Evolutionary conservation across 2,888 invertebrate species (phyloP), one percentile per base, ranked within the genome.

Genomic region (Electrophaes corylata): DNA sequence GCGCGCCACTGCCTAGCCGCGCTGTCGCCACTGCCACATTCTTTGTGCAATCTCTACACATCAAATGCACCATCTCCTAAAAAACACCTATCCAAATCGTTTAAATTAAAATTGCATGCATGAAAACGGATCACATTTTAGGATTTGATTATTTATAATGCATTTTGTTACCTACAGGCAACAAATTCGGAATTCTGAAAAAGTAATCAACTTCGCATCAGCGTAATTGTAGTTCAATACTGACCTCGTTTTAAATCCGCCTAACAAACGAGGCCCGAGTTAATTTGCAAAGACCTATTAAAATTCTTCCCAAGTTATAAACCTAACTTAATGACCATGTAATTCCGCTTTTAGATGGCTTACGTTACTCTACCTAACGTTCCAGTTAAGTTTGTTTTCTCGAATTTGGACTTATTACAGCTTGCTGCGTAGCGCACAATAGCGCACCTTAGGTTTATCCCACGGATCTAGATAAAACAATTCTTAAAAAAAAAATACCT

Each of bases 11-110:
- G n/a, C n/a, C n/a, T n/a, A n/a, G n/a, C n/a, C n/a, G n/a, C n/a
- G n/a, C n/a, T n/a, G n/a, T n/a, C 6, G 35, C 35, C 10, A 19
- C 11, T 19, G 77, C 79, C 77, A 75, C 78, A 77, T 78, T 78
- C 78, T 71, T 73, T 73, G 65, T 70, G 57, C 57, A n/a, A n/a
- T 53, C 60, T 62, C 66, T 51, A 64, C 20, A 50, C 50, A 54
- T 51, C 39, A 51, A 47, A 57, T 57, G 59, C 35, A 52, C 55
- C 31, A 49, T 39, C 39, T 18, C 37, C 14, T n/a, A n/a, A n/a
- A 8, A 16, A 35, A 35, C 14, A 37, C 1, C 1, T 10, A 16
- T 37, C 18, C 14, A 6, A 26, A n/a, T n/a, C n/a, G n/a, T n/a
- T n/a, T n/a, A n/a, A n/a, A n/a, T n/a, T n/a, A n/a, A n/a, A n/a